Percentiles rank a stretch among this genome's conserved stretches.
These are phyloP conservation scores for Epizoanthus fatuus DNA, from an alignment of 92 coral and sea anemone species.

Conservation along the genomic window DNA sequence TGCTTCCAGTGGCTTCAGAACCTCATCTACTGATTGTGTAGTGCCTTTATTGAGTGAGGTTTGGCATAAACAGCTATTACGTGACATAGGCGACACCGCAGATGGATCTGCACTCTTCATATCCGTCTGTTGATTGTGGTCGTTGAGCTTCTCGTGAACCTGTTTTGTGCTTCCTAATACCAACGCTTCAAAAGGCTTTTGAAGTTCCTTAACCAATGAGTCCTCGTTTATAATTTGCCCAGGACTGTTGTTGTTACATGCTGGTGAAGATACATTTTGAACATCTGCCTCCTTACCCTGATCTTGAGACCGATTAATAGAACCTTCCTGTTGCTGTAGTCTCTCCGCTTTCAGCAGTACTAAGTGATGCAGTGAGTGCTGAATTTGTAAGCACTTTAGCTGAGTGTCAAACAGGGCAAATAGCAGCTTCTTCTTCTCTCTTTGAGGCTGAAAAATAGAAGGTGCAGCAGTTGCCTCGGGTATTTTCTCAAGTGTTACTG, in stretches of 20 bases:
- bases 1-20: too few relatives aligned
- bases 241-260: too few relatives aligned
- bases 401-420: slow-evolving; percentile 17
- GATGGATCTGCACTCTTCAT: not conserved
- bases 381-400: slow-evolving; percentile 20
- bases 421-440: not conserved
- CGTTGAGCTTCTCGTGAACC: not conserved
- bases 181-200: not conserved
- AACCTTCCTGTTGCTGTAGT: not conserved
- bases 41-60: too few relatives aligned
- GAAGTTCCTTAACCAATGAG: not conserved
- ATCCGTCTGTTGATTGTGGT: not conserved
- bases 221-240: too few relatives aligned
- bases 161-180: not conserved
- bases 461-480: not conserved
- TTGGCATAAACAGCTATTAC: too few relatives aligned
- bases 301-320: too few relatives aligned
- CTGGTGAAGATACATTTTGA: too few relatives aligned
- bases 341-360: slow-evolving; percentile 4
- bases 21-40: too few relatives aligned
- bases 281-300: too few relatives aligned
- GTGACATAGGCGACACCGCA: not conserved
- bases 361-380: slow-evolving; percentile 14
- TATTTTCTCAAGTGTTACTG: too few relatives aligned
- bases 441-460: not conserved